Evolutionary conservation across 2,888 invertebrate species (phyloP), one percentile per base, ranked within the genome.

Genomic region (Cryptosula pallasiana): DNA sequence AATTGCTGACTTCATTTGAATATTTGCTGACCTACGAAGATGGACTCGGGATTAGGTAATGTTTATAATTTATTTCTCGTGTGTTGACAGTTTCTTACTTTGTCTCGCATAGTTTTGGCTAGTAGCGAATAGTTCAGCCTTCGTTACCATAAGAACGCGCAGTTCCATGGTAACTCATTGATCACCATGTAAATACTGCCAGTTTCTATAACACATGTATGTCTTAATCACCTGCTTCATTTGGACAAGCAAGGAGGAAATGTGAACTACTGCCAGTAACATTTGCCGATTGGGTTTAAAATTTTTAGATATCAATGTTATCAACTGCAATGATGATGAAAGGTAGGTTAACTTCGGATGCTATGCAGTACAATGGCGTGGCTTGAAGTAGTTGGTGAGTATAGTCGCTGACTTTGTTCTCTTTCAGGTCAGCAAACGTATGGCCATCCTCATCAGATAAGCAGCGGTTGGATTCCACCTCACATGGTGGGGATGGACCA

Each of bases 121-220:
- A 63, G 63, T 63, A 63, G 32, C 63, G 32, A n/a, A 32, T 63
- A 34, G 63, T 63, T 32, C 13, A 29, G 63, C 57, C 5, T 32
- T 63, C 27, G 63, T 63, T 63, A 25, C 63, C 63, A 63, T 63
- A 63, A 63, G 63, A 63, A 63, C 63, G 9, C 25, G 9, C 32
- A 63, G 34, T 32, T 63, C 63, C 63, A 63, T 63, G 63, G 63
- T 63, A 63, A 63, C 63, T 63, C 63, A 63, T 32, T 63, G 9
- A 27, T 45, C 20, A 45, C 45, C 20, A 45, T 45, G 45, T 45
- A 45, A 45, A 45, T 45, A 45, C 20, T 45, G 45, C 5, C 9
- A 45, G 45, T 20, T 45, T 45, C 45, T 45, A 45, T 45, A 45
- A 45, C 45, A 45, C 20, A 20, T 45, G 45, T 45, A 45, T 5